These are phyloP conservation scores for Drosophila gunungcola DNA, from an alignment of 1,140 invertebrate species.

Conservation along the genomic window DNA sequence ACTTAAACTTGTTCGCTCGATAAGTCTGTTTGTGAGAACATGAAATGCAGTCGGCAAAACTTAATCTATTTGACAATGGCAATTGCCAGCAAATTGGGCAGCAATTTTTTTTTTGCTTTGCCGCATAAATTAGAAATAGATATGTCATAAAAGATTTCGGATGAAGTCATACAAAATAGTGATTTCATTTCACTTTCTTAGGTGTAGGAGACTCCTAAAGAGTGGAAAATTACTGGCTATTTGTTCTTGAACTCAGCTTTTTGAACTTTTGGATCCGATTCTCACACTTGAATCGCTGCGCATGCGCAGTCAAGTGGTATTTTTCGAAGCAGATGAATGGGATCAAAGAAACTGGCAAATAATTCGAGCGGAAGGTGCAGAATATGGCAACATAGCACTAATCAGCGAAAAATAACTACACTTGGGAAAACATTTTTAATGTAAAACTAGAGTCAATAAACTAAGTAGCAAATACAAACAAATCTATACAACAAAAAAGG, in stretches of 20 bases:
- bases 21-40: constrained; percentile 9
- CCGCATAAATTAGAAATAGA: neutral
- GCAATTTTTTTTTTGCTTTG: constrained; percentile 1
- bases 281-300: constrained; percentile 56
- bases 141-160: constrained; percentile 1
- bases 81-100: neutral
- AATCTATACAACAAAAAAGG: neutral
- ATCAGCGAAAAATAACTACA: constrained; percentile 27
- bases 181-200: neutral
- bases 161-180: constrained; percentile 13
- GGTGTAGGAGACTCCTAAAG: constrained; percentile 1
- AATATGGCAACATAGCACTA: constrained; percentile 52
- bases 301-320: constrained; percentile 42
- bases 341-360: constrained; percentile 43
- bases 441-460: neutral
- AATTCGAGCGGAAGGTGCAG: constrained; percentile 48
- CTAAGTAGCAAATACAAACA: neutral
- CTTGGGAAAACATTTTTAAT: constrained; percentile 1
- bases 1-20: constrained; percentile 18
- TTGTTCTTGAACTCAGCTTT: constrained; percentile 22
- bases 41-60: neutral
- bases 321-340: constrained; percentile 10
- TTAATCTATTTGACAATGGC: constrained; percentile 43
- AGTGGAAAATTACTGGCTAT: constrained; percentile 21
- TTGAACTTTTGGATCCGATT: constrained; percentile 40